Conservation (phyloP, 2,113 vertebrate genomes). For the Zapornia atra region DNA sequence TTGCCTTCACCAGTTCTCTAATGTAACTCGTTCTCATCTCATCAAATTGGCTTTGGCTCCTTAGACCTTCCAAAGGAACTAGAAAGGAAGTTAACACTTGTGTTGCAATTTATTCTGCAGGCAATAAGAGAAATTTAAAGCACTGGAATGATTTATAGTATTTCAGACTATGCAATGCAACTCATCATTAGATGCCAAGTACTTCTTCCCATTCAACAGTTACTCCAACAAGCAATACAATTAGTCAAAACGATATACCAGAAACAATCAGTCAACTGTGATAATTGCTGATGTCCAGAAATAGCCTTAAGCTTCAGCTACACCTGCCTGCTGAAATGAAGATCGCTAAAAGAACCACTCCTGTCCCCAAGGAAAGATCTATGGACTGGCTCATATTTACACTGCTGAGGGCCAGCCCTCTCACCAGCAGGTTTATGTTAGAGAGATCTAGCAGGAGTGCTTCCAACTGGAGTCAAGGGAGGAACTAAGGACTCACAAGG, state of each 20-base stretch:
- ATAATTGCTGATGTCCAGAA: background rate
- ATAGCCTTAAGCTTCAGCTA: background rate
- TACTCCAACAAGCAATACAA: background rate
- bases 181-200: background rate
- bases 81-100: background rate
- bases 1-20: constrained; percentile 89
- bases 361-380: background rate
- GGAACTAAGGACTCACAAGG: background rate
- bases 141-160: background rate
- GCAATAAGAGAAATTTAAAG: background rate
- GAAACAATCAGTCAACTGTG: background rate
- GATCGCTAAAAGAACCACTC: background rate
- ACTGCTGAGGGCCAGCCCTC: background rate
- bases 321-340: background rate
- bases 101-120: background rate
- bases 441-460: background rate
- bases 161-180: background rate
- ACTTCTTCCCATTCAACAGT: background rate
- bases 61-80: constrained; percentile 97
- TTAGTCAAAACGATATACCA: background rate
- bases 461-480: background rate
- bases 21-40: constrained; percentile 97
- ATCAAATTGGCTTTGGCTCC: constrained; percentile 93
- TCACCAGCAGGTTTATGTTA: background rate
- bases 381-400: background rate